These are phyloP conservation scores for Mechanitis mazaeus DNA, from an alignment of 2,888 invertebrate genomes.

Conservation along the genomic window DNA sequence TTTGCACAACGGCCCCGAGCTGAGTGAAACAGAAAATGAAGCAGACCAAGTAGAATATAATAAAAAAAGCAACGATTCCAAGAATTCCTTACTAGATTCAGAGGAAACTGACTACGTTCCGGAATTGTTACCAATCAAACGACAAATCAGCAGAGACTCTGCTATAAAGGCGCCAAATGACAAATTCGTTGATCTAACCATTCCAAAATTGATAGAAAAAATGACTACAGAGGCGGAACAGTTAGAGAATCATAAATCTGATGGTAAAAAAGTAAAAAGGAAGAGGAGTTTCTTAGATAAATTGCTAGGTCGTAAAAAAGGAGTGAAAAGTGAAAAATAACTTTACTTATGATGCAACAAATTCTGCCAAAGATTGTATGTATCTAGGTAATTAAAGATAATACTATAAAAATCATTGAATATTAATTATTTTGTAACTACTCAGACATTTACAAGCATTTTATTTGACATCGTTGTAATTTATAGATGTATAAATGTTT, in stretches of 20 bases:
- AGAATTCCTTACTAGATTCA: constrained; percentile 53
- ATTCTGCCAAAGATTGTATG: constrained; percentile 61
- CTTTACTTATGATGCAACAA: constrained; percentile 45
- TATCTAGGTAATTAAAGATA: constrained; percentile 12
- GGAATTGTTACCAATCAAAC: constrained; percentile 53
- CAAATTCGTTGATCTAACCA: constrained; percentile 54
- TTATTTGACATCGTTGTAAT: not conserved
- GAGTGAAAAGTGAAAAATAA: constrained; percentile 41
- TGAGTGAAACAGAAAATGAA: constrained; percentile 32
- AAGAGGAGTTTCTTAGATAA: constrained; percentile 71
- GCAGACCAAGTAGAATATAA: constrained; percentile 32
- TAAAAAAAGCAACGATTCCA: constrained; percentile 42
- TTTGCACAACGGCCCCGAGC: constrained; percentile 49
- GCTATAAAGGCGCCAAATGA: constrained; percentile 45
- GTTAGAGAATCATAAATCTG: constrained; percentile 50
- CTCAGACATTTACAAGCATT: constrained; percentile 7
- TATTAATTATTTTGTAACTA: not conserved
- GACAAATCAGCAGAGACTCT: constrained; percentile 53
- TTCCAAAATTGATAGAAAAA: constrained; percentile 64
- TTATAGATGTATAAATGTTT: not conserved
- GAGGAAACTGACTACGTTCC: constrained; percentile 65
- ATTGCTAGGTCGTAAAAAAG: constrained; percentile 64
- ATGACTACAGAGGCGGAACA: constrained; percentile 59
- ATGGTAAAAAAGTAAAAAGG: constrained; percentile 62
- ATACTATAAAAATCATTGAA: not conserved